phyloP scores from a whole-genome alignment of 2,888 invertebrate species.

The Thysanoteuthis rhombus region DNA sequence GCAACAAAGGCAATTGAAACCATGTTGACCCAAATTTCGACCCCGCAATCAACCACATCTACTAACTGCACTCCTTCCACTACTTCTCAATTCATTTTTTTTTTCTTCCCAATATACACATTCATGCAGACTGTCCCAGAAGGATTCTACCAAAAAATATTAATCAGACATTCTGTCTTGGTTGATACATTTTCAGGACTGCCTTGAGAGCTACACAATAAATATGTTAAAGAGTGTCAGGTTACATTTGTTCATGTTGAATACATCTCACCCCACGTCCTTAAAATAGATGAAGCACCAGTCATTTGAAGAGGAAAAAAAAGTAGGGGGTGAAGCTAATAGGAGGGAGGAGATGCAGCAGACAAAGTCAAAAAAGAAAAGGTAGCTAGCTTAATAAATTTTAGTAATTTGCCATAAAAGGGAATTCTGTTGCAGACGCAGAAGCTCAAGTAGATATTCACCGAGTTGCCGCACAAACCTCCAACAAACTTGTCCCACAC shows the following conservation, averaged over 20 bases:
- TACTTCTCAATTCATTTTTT: too few relatives aligned
- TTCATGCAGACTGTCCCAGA: background rate
- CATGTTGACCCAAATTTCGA: background rate
- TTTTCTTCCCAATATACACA: too few relatives aligned
- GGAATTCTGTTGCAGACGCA: background rate
- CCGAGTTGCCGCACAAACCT: background rate
- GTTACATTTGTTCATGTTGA: background rate
- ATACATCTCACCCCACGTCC: background rate
- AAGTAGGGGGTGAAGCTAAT: background rate
- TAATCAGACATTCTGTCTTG: background rate
- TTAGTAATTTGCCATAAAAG: background rate
- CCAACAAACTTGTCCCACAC: too few relatives aligned
- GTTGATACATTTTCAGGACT: background rate
- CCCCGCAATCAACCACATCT: background rate
- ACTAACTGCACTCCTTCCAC: background rate
- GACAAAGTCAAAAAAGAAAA: background rate
- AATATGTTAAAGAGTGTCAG: background rate
- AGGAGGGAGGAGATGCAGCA: background rate
- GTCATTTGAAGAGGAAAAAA: background rate
- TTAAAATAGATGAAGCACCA: background rate
- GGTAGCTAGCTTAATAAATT: background rate
- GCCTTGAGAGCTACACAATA: background rate
- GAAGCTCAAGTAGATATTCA: background rate
- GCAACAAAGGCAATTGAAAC: background rate
- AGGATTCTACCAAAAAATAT: background rate